These are phyloP conservation scores for Catagonus wagneri DNA, from an alignment of 2,113 vertebrate genomes.

Conservation along the genomic window DNA sequence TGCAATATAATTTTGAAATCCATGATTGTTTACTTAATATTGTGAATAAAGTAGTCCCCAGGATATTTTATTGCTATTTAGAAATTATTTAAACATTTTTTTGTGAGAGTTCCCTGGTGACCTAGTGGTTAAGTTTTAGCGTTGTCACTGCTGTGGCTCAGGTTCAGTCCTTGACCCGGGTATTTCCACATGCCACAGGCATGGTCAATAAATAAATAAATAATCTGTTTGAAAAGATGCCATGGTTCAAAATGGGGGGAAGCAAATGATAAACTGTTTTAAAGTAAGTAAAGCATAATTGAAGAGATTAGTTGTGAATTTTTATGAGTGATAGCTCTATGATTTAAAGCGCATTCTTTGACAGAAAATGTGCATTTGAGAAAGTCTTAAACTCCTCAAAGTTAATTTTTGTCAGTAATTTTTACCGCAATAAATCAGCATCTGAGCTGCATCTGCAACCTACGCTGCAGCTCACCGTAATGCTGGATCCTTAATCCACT, in stretches of 20 bases:
- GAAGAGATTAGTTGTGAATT: background rate
- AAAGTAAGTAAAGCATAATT: background rate
- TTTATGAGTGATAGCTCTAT: background rate
- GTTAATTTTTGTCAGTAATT: background rate
- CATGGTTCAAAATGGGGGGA: background rate
- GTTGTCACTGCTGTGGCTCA: too few relatives aligned
- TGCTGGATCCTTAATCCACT: too few relatives aligned
- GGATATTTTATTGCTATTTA: background rate
- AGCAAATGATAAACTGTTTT: background rate
- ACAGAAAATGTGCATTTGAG: background rate
- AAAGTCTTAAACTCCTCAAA: background rate
- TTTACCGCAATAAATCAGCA: background rate
- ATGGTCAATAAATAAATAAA: too few relatives aligned
- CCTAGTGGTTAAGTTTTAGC: too few relatives aligned
- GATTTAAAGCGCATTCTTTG: background rate
- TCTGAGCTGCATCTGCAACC: too few relatives aligned
- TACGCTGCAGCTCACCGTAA: too few relatives aligned
- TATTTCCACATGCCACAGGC: too few relatives aligned
- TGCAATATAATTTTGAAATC: background rate
- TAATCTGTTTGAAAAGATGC: background rate
- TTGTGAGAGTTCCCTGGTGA: background rate
- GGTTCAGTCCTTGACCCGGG: too few relatives aligned
- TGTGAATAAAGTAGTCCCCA: background rate
- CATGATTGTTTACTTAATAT: background rate
- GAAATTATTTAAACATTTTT: background rate